Base-by-base conservation (phyloP, 2,888 invertebrate genomes). In the Poecilus cupreus region DNA sequence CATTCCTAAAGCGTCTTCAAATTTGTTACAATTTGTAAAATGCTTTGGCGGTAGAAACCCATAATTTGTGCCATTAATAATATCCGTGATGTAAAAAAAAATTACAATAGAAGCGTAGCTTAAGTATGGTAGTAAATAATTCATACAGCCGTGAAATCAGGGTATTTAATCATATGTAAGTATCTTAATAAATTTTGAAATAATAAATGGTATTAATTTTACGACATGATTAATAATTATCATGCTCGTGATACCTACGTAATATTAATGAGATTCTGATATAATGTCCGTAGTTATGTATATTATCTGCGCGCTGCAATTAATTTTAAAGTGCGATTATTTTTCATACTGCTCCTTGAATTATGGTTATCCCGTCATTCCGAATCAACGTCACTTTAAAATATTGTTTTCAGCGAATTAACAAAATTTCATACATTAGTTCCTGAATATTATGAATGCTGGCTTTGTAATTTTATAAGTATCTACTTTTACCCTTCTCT, bases 221-320 rank as follows among this genome's bases (percentile, higher is more conserved):
- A 78, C 64, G 78, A 78, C 64, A 64, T 78, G 78, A 78, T 78
- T 64, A 78, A 78, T 78, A 78, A 78, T 78, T 64, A 60, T 20
- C 43, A 64, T 46, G 64, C 24, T 43, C 37, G 20, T 64, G 78
- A 51, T 76, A 51, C 76, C 16, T 75, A 32, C 60, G 24, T 60
- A 43, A 77, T 77, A 77, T 77, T 60, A 77, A 77, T 77, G 64
- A 77, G 60, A 77, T 77, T 49, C 77, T 60, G 77, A 77, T 77
- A 77, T 77, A 64, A 77, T 77, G 77, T 77, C 64, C 64, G 77
- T 77, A 77, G 77, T 64, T 77, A 77, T 43, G 64, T 64, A 77
- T 76, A 76, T 32, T 57, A 76, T 54, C 37, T 46, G 57, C 54
- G 37, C 10, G 43, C 0, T 26, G 77, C 64, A 77, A 77, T 77